A percentile compares a stretch with the other conserved stretches of the same genome.
phyloP scores from a whole-genome alignment of 2,888 invertebrate species.

The Platypus cylindrus region DNA sequence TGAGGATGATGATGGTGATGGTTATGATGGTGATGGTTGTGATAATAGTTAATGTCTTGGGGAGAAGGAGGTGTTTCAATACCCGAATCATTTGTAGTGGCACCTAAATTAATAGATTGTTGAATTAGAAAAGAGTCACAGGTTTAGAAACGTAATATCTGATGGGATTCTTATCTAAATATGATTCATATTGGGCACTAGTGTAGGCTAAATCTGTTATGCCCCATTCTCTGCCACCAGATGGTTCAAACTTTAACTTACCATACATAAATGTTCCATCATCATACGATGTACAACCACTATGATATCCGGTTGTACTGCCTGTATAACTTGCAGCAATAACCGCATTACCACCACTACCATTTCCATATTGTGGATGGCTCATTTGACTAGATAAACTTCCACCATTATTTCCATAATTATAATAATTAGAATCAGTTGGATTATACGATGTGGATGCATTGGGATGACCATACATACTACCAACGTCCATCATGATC shows the following conservation, averaged over 20 bases:
- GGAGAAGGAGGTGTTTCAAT: constrained; percentile 34
- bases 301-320: constrained; percentile 23
- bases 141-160: not conserved
- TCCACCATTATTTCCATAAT: constrained; percentile 19
- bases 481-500: constrained; percentile 75
- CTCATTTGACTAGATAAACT: constrained; percentile 21
- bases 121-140: not conserved
- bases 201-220: not conserved
- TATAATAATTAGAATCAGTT: constrained; percentile 29
- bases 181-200: not conserved
- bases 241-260: constrained; percentile 4
- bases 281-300: constrained; percentile 25
- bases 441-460: constrained; percentile 27
- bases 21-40: too few species aligned
- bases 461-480: constrained; percentile 52
- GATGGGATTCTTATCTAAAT: not conserved
- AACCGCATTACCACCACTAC: constrained; percentile 24
- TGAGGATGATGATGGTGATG: constrained; percentile 32
- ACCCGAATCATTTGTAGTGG: constrained; percentile 27
- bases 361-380: constrained; percentile 32
- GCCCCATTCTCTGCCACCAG: not conserved
- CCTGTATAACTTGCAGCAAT: too few species aligned
- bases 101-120: too few species aligned
- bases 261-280: constrained; percentile 29
- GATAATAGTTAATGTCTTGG: constrained; percentile 39